Conservation (phyloP, 1,140 invertebrate species). For the Drosophila quadrilineata region DNA sequence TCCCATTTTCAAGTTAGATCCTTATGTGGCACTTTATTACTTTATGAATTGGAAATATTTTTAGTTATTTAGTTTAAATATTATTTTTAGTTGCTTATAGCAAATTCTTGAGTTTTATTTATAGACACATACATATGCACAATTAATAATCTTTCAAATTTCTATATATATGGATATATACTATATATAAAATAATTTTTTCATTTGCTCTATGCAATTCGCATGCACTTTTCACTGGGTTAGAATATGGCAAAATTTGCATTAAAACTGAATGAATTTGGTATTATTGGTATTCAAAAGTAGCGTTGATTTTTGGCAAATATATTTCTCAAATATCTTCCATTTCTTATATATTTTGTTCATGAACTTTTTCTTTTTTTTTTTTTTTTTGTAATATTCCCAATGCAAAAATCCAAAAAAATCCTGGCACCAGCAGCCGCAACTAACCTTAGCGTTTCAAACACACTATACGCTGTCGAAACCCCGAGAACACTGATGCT, state of each 20-base stretch:
- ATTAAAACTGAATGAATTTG: no score
- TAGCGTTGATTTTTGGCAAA: conserved; percentile 15
- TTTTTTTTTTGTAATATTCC: conserved; percentile 15
- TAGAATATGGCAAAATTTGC: no score
- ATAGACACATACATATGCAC: conserved; percentile 67
- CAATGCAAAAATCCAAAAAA: conserved; percentile 54
- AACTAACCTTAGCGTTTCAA: conserved; percentile 82
- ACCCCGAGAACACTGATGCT: conserved; percentile 82
- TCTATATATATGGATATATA: not conserved
- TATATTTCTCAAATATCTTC: conserved; percentile 25
- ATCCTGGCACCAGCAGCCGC: conserved; percentile 61
- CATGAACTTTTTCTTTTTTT: not conserved
- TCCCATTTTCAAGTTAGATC: no score
- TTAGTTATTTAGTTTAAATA: no score
- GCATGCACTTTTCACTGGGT: conserved; percentile 66
- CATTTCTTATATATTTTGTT: no score
- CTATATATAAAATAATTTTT: conserved; percentile 7
- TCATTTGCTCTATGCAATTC: conserved; percentile 30
- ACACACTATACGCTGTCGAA: conserved; percentile 82
- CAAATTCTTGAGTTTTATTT: conserved; percentile 18
- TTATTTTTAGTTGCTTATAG: conserved; percentile 20
- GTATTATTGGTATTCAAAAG: no score
- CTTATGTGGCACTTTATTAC: conserved; percentile 18
- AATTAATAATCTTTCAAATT: conserved; percentile 14
- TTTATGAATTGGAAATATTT: conserved; percentile 1